These are phyloP conservation scores for Gulo gulo DNA, from an alignment of 2,113 vertebrate genomes.

Conservation along the genomic window DNA sequence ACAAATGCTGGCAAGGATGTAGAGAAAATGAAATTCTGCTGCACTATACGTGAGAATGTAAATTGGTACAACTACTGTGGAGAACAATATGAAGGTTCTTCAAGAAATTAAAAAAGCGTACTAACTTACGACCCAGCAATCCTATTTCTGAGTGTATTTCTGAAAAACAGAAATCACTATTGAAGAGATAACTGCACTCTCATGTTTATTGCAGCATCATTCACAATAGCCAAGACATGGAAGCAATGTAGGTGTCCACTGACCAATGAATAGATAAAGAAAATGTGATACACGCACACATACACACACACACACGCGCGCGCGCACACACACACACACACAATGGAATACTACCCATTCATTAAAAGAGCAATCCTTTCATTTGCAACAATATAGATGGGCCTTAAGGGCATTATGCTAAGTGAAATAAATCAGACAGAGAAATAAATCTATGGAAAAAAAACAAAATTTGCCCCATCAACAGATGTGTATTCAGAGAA, in stretches of 20 bases:
- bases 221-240: not conserved
- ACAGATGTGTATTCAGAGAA: not conserved
- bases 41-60: too few relatives aligned
- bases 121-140: not conserved
- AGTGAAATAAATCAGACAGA: not conserved
- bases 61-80: not conserved
- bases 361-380: not conserved
- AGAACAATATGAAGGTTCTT: not conserved
- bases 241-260: not conserved
- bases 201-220: not conserved
- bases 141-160: not conserved
- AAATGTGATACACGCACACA: not conserved
- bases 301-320: fast-evolving
- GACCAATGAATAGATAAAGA: not conserved
- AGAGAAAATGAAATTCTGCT: not conserved
- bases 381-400: not conserved
- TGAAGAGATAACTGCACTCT: not conserved
- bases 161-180: not conserved
- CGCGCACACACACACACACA: fast-evolving
- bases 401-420: not conserved
- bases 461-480: not conserved
- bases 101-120: not conserved
- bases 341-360: not conserved
- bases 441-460: not conserved
- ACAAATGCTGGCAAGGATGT: not conserved